These are phyloP conservation scores for Watsonalla cultraria DNA, from an alignment of 2,888 invertebrate species.

Conservation along the genomic window DNA sequence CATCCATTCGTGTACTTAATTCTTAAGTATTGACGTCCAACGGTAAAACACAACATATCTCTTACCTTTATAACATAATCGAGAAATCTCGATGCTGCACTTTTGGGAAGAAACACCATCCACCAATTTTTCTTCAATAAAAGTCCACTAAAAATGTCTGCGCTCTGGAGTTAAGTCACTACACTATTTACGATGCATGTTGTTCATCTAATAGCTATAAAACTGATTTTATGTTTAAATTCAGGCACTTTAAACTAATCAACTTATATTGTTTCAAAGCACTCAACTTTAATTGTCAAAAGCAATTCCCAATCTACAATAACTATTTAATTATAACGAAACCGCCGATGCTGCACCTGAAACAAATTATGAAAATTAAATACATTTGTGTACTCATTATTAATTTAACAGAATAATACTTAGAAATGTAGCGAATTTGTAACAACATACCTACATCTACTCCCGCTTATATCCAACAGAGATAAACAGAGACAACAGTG, in stretches of 20 bases:
- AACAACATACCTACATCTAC: too few species aligned
- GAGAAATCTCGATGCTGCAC: slow-evolving; percentile 38
- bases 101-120: slow-evolving; percentile 33
- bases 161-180: slow-evolving; percentile 24
- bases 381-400: neutral
- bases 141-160: slow-evolving; percentile 26
- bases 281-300: slow-evolving; percentile 1
- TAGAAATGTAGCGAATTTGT: too few species aligned
- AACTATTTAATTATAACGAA: neutral
- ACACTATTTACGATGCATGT: slow-evolving; percentile 14
- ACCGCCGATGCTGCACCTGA: slow-evolving; percentile 8
- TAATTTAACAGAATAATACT: too few species aligned
- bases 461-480: too few species aligned
- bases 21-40: too few species aligned
- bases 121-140: slow-evolving; percentile 23
- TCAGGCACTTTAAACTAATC: slow-evolving; percentile 24
- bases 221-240: slow-evolving; percentile 9
- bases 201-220: neutral
- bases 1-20: neutral
- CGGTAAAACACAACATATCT: slow-evolving; percentile 6
- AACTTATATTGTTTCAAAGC: slow-evolving; percentile 7
- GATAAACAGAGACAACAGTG: too few species aligned
- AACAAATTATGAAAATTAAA: slow-evolving; percentile 7
- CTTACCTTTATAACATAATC: slow-evolving; percentile 68
- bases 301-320: neutral